Evolutionary conservation across 2,888 invertebrate genomes (phyloP).

Genomic region (Diploptera punctata): DNA sequence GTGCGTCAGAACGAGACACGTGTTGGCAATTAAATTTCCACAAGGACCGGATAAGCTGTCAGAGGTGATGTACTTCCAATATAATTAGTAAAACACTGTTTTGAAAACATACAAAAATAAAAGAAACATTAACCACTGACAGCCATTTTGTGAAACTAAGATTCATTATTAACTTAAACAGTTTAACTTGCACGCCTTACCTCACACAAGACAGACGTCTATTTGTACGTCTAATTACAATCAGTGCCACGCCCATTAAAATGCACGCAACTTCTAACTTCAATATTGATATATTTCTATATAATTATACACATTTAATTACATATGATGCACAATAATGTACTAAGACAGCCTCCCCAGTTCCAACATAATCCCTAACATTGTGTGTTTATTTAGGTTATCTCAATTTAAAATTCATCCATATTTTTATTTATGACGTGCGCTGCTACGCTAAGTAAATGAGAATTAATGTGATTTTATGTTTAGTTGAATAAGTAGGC

Average conservation of each 20-base stretch:
- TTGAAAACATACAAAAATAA: constrained; percentile 9
- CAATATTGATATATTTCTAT: not conserved
- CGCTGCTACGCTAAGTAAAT: no score
- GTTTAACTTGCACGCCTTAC: not conserved
- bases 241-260: constrained; percentile 15
- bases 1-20: no score
- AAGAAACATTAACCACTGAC: constrained; percentile 1
- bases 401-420: no score
- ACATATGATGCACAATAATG: no score
- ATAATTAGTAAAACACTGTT: not conserved
- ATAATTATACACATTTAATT: no score
- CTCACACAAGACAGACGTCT: constrained; percentile 5
- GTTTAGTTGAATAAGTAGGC: no score
- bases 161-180: constrained; percentile 17
- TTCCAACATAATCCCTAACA: no score
- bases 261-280: not conserved
- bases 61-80: not conserved
- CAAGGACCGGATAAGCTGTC: not conserved
- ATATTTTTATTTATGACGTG: no score
- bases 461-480: no score
- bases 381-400: no score
- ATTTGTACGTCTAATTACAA: constrained; percentile 28
- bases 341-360: no score
- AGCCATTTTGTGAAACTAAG: not conserved
- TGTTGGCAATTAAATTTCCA: not conserved